Percentiles rank a stretch among this genome's conserved stretches.
Conservation (phyloP, 2,113 vertebrate genomes). For the Rhinoderma darwinii region DNA sequence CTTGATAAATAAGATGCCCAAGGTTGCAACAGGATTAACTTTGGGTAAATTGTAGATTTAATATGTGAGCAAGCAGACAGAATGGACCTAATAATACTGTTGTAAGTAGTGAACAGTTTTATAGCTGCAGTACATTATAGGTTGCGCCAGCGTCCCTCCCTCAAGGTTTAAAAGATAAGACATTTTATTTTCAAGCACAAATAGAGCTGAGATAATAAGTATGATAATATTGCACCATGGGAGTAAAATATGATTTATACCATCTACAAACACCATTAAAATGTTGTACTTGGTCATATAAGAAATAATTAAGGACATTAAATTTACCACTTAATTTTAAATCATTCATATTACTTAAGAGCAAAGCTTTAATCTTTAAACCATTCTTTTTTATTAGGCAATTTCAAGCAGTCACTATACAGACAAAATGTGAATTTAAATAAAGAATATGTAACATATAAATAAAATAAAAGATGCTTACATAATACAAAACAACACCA, state of each 20-base stretch:
- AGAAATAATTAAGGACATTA: conserved; percentile 48
- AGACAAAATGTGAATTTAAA: neutral
- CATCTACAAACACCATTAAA: conserved; percentile 38
- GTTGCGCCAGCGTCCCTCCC: neutral
- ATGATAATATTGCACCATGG: neutral
- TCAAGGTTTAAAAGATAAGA: conserved; percentile 16
- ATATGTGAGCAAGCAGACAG: neutral
- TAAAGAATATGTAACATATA: neutral
- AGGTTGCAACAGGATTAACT: neutral
- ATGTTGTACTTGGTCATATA: conserved; percentile 18
- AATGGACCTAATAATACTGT: conserved; percentile 4
- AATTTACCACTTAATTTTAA: conserved; percentile 27
- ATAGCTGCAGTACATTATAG: conserved; percentile 1
- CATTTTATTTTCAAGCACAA: neutral
- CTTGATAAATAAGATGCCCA: neutral
- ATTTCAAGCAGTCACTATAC: neutral
- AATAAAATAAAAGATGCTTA: neutral
- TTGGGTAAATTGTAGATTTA: neutral
- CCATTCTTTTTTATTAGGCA: neutral
- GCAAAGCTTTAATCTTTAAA: conserved; percentile 27
- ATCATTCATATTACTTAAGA: conserved; percentile 42
- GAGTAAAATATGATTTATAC: conserved; percentile 41
- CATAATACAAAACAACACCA: neutral
- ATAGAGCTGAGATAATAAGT: conserved; percentile 12
- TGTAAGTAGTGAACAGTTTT: conserved; percentile 29